Percentiles rank a stretch among this genome's conserved stretches.
phyloP scores from a whole-genome alignment of 1,140 invertebrate species.

The Calliphora vicina region DNA sequence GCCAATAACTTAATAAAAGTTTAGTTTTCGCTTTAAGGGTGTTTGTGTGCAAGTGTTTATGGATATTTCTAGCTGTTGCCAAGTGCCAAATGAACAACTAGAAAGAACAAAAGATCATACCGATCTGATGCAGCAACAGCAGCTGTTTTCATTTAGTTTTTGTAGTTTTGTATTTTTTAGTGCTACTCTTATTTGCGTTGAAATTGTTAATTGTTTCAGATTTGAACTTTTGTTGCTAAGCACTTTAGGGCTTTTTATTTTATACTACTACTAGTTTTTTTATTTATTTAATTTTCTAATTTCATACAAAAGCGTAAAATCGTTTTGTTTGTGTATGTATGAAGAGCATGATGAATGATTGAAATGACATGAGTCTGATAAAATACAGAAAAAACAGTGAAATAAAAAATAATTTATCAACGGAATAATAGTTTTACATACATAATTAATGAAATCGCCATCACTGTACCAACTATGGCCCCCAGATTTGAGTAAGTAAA shows the following conservation, averaged over 20 bases:
- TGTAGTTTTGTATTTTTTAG: background rate
- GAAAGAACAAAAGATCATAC: background rate
- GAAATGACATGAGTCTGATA: background rate
- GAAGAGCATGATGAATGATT: background rate
- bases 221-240: background rate
- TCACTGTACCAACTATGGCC: no score
- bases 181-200: background rate
- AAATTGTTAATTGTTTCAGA: background rate
- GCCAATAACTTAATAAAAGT: background rate
- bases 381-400: background rate
- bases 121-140: background rate
- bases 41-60: background rate
- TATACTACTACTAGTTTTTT: background rate
- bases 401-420: no score
- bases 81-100: background rate
- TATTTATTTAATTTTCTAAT: background rate
- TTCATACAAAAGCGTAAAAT: background rate
- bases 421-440: no score
- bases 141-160: background rate
- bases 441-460: no score
- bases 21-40: background rate
- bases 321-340: no score
- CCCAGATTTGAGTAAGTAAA: no score
- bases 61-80: background rate
- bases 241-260: background rate